Base-by-base conservation (phyloP, 2,888 invertebrate species). In the Teleiodes luculella region DNA sequence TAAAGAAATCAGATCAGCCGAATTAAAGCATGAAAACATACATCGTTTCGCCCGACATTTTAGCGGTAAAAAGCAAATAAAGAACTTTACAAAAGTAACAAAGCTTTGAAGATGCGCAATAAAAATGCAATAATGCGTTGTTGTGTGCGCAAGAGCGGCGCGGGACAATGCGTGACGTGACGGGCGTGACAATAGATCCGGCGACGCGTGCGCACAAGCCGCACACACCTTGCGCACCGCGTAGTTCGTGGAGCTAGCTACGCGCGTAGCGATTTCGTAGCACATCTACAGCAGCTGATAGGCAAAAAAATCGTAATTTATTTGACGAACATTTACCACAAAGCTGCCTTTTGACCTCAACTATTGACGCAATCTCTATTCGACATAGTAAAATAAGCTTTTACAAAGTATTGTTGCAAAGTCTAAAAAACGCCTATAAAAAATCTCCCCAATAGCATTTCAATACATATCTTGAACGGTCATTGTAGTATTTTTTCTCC, bases 21-120 rank as follows among this genome's bases (percentile, higher is more conserved):
- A 76, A 86, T 89, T 80, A 86, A 68, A 78, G 74, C 88, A 85
- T 89, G 86, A 88, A 86, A 76, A 74, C 84, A 87, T 89, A 86
- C 78, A 85, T 88, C 83, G 78, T 78, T 66, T 66, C 61, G 68
- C 63, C 67, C 72, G 80, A 78, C 78, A 67, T 76, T 74, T 78
- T 74, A 73, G 76, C 70, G 69, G 74, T 80, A 84, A 86, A 87
- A 84, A 84, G 74, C 76, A 70, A 76, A 82, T 79, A 85, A 79
- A 80, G 77, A 71, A 64, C 64, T 62, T 66, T 78, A 83, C 78
- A 82, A 80, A 79, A 68, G 70, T 78, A 83, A 86, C 84, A 87
- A 86, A 77, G 78, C 79, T 81, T 78, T 84, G 83, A 87, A 86
- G 88, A 86, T 84, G 85, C 78, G 86, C 80, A 85, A 88, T 87